A percentile compares a stretch with the other conserved stretches of the same genome.
These are phyloP conservation scores for Oxyteleia sp. DNA, from an alignment of 2,888 invertebrate genomes.

Conservation along the genomic window DNA sequence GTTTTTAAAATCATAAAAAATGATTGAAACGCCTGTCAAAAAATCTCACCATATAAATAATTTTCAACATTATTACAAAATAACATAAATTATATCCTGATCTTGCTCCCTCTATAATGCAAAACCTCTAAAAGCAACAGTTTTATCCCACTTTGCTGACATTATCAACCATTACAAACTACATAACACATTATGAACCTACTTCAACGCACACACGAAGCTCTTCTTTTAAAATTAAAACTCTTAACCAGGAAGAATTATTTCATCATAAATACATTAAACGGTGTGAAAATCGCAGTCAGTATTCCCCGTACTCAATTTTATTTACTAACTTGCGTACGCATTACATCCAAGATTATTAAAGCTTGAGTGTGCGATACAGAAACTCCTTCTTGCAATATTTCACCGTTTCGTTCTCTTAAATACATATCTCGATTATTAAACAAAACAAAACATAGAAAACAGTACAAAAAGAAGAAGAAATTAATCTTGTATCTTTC, in stretches of 20 bases:
- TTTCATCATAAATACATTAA: slow-evolving; percentile 56
- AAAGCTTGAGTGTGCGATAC: too few species aligned
- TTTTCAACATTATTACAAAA: background rate
- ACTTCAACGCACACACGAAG: slow-evolving; percentile 23
- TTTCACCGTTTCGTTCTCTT: too few species aligned
- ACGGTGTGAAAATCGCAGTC: slow-evolving; percentile 49
- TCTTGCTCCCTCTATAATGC: background rate
- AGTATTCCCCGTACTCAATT: slow-evolving; percentile 17
- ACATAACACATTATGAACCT: slow-evolving; percentile 43
- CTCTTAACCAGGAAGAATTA: slow-evolving; percentile 43
- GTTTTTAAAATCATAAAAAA: too few species aligned
- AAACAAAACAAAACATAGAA: too few species aligned
- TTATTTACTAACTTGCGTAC: slow-evolving; percentile 45
- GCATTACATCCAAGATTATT: slow-evolving; percentile 22
- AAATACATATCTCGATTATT: too few species aligned
- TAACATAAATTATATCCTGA: slow-evolving; percentile 7
- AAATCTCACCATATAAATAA: too few species aligned
- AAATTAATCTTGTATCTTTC: too few species aligned
- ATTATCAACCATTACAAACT: slow-evolving; percentile 43
- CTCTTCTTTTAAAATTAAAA: slow-evolving; percentile 36
- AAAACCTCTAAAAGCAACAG: slow-evolving; percentile 39
- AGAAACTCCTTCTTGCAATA: too few species aligned
- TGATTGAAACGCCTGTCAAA: too few species aligned
- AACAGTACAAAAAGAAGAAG: too few species aligned
- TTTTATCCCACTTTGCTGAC: slow-evolving; percentile 37